These are phyloP conservation scores for Drosophila sp. DNA, from an alignment of 1,140 invertebrate genomes.

Conservation along the genomic window DNA sequence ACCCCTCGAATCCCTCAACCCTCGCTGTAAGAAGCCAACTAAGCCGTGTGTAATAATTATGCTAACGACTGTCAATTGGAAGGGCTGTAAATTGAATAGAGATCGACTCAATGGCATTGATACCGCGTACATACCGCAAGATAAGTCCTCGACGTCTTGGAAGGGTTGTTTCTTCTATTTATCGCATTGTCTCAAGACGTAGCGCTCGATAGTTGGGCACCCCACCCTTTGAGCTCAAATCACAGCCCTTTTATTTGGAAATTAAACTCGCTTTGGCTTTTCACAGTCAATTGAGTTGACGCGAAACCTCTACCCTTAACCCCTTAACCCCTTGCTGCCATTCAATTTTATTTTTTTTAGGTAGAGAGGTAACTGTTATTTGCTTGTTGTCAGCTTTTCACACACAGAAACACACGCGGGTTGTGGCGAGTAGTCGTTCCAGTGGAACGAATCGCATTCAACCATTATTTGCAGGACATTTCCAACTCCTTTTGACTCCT, in stretches of 20 bases:
- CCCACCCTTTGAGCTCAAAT: constrained; percentile 48
- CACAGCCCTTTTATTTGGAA: constrained; percentile 77
- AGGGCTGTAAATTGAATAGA: constrained; percentile 68
- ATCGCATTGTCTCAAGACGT: constrained; percentile 34
- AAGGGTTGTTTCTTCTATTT: constrained; percentile 45
- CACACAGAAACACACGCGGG: constrained; percentile 7
- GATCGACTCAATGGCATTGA: constrained; percentile 16
- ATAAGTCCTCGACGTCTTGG: constrained; percentile 46
- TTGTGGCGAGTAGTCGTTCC: background rate
- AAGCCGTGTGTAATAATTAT: constrained; percentile 81
- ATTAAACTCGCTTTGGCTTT: constrained; percentile 80
- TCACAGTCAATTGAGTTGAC: constrained; percentile 78
- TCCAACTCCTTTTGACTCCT: constrained; percentile 4
- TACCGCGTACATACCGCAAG: constrained; percentile 54
- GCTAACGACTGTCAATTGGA: constrained; percentile 81
- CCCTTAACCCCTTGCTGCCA: background rate
- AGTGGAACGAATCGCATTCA: constrained; percentile 56
- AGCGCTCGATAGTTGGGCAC: constrained; percentile 54
- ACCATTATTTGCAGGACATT: constrained; percentile 75
- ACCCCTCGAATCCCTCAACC: constrained; percentile 15
- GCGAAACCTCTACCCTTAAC: constrained; percentile 2
- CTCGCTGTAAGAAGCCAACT: constrained; percentile 25
- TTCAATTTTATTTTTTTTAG: background rate
- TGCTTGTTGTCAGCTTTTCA: constrained; percentile 73
- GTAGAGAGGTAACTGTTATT: constrained; percentile 36